Evolutionary conservation across 2,888 invertebrate genomes (phyloP), one percentile per base, ranked within the genome.

Genomic region (Chrysolina americana): DNA sequence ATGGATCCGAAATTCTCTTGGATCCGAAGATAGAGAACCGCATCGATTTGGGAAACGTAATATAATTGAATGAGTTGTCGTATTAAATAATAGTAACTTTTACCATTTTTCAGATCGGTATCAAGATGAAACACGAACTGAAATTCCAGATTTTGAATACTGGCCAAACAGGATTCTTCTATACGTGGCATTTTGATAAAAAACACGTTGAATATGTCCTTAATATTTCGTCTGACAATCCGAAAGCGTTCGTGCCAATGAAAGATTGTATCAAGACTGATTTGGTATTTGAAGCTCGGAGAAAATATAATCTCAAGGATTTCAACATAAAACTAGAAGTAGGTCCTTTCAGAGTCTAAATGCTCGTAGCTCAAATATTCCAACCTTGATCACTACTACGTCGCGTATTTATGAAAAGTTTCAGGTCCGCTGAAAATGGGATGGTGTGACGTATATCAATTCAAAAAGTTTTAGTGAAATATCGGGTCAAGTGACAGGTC

Each of bases 41-140:
- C 19, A 82, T 90, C 23, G 85, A 89, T 74, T 79, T 89, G 41
- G 88, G 87, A 78, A 85, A 86, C 73, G 89, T 89, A 82, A 76
- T 70, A 64, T 19, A 62, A 56, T 63, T 36, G 53, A 41, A 17
- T 44, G 36, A 63, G 19, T 21, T 8, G 17, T 23, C 68, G 41
- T 48, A 66, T 44, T 21, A 59, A 23, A 23, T 19, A 56, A 13
- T 6, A 19, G 47, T 9, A n/a, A 41, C 10, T 53, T 41, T 63
- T 63, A 41, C 28, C n/a, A 65, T 53, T n/a, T 73, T 73, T 17
- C 41, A 76, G 72, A 70, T 73, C 47, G 73, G 70, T 21, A 70
- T 70, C 65, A 78, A 79, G n/a, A 74, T 65, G 56, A 77, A 65
- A 64, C 65, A 72, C 5, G 64, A 10, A 11, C 9, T 79, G 10